A percentile compares a stretch with the other conserved stretches of the same genome.
Evolutionary conservation across 2,113 vertebrate species (phyloP).

Genomic region (Oncorhynchus gorbuscha): DNA sequence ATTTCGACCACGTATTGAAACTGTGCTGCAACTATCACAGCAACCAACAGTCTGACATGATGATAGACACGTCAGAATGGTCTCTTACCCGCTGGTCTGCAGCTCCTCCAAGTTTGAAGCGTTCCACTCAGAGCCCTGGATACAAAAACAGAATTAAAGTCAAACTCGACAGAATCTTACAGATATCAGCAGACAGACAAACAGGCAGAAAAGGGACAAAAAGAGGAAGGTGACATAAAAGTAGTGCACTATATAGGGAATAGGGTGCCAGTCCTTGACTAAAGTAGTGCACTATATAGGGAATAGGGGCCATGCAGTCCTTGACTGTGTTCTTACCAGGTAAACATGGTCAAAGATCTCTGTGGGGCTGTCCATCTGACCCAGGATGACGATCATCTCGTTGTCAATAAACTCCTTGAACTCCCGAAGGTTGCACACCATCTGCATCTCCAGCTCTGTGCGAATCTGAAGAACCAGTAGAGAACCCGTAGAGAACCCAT

Average conservation of each 20-base stretch:
- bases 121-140: slow-evolving; percentile 96
- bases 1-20: background rate
- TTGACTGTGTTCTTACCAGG: slow-evolving; percentile 80
- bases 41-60: background rate
- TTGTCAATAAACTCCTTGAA: slow-evolving; percentile 99
- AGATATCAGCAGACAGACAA: background rate
- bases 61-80: background rate
- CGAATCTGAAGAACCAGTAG: slow-evolving; percentile 79
- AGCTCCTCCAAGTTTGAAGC: slow-evolving; percentile 97
- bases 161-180: no score
- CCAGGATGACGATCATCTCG: slow-evolving; percentile 97
- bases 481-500: no score
- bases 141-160: background rate
- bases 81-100: slow-evolving; percentile 94
- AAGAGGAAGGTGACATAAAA: no score
- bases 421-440: slow-evolving; percentile 94
- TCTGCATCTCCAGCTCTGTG: slow-evolving; percentile 96
- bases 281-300: no score
- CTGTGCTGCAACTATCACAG: background rate
- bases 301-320: no score
- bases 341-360: slow-evolving; percentile 97
- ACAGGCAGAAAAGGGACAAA: no score
- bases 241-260: background rate
- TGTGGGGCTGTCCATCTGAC: slow-evolving; percentile 97
- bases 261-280: no score